phyloP scores from a whole-genome alignment of 2,888 invertebrate genomes.

The Lymantria dispar region DNA sequence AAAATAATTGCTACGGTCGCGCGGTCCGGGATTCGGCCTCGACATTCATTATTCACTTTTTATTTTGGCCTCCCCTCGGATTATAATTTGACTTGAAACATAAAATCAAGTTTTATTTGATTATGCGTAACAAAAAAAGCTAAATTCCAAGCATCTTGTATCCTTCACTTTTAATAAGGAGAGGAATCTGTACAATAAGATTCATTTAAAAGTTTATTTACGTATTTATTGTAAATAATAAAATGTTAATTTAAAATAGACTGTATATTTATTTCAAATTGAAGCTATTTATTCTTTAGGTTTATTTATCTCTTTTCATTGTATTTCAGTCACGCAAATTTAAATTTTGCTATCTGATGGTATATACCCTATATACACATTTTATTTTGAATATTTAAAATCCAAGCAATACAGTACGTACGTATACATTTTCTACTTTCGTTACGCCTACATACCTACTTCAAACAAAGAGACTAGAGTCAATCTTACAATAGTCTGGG shows the following conservation, averaged over 20 bases:
- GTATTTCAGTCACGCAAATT: constrained; percentile 20
- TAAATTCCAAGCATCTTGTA: constrained; percentile 65
- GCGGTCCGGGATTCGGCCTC: constrained; percentile 75
- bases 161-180: constrained; percentile 68
- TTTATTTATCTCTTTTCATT: constrained; percentile 13
- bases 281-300: constrained; percentile 6
- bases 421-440: constrained; percentile 12
- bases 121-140: constrained; percentile 68
- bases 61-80: constrained; percentile 77
- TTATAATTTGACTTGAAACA: constrained; percentile 82
- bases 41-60: constrained; percentile 82
- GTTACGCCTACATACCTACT: constrained; percentile 51
- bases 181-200: constrained; percentile 55
- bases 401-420: constrained; percentile 13
- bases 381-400: constrained; percentile 30
- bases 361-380: constrained; percentile 16
- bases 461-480: constrained; percentile 66
- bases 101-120: constrained; percentile 82
- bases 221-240: constrained; percentile 35
- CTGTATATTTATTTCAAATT: constrained; percentile 4
- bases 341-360: constrained; percentile 18
- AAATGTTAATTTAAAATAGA: constrained; percentile 17
- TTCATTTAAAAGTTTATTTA: constrained; percentile 52
- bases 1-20: constrained; percentile 81
- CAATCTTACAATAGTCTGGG: constrained; percentile 70